These are phyloP conservation scores for Passer montanus DNA, from an alignment of 2,113 vertebrate genomes.

Conservation along the genomic window DNA sequence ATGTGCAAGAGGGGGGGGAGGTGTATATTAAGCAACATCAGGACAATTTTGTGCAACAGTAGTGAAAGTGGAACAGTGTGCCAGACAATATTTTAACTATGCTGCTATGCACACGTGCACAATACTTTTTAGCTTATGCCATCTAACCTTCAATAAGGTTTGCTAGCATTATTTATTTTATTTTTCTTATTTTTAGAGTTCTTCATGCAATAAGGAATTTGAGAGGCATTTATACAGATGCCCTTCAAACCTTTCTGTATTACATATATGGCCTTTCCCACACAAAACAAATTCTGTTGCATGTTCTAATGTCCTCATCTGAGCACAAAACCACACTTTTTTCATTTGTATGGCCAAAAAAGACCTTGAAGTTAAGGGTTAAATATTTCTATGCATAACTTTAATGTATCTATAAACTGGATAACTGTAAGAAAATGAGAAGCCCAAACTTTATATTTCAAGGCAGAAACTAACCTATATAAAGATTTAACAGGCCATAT, in stretches of 20 bases:
- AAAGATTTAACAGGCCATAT: neutral
- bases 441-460: neutral
- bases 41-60: neutral
- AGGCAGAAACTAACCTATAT: neutral
- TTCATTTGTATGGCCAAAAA: neutral
- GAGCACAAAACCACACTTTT: neutral
- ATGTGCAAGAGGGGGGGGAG: fast-evolving
- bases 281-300: neutral
- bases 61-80: neutral
- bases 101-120: neutral
- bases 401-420: neutral
- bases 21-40: neutral
- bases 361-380: neutral
- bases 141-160: neutral
- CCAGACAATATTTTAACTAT: neutral
- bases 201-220: neutral
- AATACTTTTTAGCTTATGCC: neutral
- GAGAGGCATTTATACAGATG: neutral
- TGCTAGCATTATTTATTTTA: neutral
- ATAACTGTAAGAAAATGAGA: neutral
- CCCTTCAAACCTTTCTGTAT: neutral
- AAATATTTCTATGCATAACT: neutral
- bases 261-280: neutral
- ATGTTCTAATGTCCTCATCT: neutral
- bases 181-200: neutral